Evolutionary conservation across 2,113 vertebrate genomes (phyloP).

Genomic region (Ranitomeya imitator): DNA sequence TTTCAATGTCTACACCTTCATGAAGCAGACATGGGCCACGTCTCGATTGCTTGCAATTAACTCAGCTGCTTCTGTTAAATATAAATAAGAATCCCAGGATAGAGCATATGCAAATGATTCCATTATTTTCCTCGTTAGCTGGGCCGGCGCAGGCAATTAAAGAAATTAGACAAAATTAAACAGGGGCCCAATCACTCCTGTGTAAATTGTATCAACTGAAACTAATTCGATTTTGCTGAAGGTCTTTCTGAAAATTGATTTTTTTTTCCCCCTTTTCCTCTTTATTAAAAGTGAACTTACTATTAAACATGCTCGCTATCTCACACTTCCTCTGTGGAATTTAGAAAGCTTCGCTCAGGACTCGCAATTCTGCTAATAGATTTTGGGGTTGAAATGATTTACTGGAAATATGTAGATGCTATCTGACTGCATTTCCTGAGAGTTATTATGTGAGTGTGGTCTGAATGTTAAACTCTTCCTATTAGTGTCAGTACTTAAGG

Average conservation of each 20-base stretch:
- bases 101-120: constrained; percentile 46
- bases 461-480: constrained; percentile 3
- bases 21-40: constrained; percentile 6
- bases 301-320: constrained; percentile 25
- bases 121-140: constrained; percentile 54
- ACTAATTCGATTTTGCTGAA: constrained; percentile 52
- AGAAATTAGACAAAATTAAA: constrained; percentile 55
- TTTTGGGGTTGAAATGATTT: constrained; percentile 9
- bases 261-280: not conserved
- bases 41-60: constrained; percentile 29
- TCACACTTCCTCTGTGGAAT: not conserved
- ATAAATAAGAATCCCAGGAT: constrained; percentile 48
- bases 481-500: not conserved
- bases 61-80: constrained; percentile 16
- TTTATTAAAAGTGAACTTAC: constrained; percentile 15
- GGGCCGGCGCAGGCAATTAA: constrained; percentile 37
- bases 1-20: not conserved
- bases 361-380: constrained; percentile 28
- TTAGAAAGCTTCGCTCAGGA: not conserved
- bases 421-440: constrained; percentile 20
- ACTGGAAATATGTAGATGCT: constrained; percentile 8
- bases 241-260: constrained; percentile 34
- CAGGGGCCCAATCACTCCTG: constrained; percentile 36
- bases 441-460: constrained; percentile 17
- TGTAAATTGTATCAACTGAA: constrained; percentile 50